These are phyloP conservation scores for Seladonia tumulorum DNA, from an alignment of 2,888 invertebrate genomes.

Conservation along the genomic window DNA sequence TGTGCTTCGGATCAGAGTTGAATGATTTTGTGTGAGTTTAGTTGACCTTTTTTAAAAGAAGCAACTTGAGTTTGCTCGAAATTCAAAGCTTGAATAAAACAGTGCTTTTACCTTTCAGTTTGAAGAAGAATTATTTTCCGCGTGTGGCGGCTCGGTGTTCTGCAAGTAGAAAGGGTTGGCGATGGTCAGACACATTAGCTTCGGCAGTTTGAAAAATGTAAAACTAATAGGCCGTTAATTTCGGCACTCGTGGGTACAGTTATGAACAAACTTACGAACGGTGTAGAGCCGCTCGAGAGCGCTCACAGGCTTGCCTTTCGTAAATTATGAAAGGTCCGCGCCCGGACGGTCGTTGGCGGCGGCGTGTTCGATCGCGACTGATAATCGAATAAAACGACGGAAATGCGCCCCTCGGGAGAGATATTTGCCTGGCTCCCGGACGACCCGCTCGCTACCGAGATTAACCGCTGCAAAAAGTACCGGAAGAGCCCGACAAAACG, in stretches of 20 bases:
- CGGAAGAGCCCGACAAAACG: background rate
- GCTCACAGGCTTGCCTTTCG: constrained; percentile 38
- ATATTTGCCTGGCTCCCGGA: constrained; percentile 21
- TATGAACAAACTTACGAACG: constrained; percentile 62
- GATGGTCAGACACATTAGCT: background rate
- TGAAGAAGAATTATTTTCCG: too few relatives aligned
- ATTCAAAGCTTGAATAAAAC: too few relatives aligned
- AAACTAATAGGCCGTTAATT: constrained; percentile 54
- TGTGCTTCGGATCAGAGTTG: too few relatives aligned
- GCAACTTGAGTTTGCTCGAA: too few relatives aligned
- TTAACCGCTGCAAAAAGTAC: constrained; percentile 21
- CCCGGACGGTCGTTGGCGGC: background rate
- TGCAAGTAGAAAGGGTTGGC: too few relatives aligned
- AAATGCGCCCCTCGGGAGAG: constrained; percentile 36
- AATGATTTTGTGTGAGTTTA: too few relatives aligned
- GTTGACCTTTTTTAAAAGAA: too few relatives aligned
- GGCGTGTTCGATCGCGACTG: constrained; percentile 43
- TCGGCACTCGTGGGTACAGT: constrained; percentile 43
- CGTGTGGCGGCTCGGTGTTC: too few relatives aligned
- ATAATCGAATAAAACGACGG: constrained; percentile 54
- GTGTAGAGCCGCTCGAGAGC: constrained; percentile 42
- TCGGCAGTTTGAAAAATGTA: background rate
- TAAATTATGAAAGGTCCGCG: constrained; percentile 56
- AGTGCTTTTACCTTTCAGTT: too few relatives aligned
- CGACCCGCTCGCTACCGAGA: constrained; percentile 15